Evolutionary conservation across 2,797 vertebrate species (phyloP).

Genomic region (Esox lucius): DNA sequence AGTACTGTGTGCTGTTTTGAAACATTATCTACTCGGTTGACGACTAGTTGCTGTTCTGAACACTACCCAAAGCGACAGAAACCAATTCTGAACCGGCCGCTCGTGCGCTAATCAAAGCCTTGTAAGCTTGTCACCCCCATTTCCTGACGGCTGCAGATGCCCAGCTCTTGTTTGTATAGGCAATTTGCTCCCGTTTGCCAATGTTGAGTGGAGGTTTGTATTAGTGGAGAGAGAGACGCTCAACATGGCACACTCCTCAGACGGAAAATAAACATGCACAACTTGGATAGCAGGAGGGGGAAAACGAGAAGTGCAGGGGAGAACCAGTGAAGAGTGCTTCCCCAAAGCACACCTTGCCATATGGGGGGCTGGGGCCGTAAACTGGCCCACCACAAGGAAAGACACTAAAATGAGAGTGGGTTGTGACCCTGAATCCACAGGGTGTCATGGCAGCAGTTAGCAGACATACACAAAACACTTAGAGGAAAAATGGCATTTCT

Average conservation of each 20-base stretch:
- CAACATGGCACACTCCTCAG: constrained; percentile 10
- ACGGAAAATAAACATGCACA: background rate
- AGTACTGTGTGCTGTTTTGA: too few species aligned
- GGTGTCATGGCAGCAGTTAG: background rate
- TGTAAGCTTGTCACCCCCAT: background rate
- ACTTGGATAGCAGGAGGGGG: background rate
- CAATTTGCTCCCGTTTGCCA: constrained; percentile 13
- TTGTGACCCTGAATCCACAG: background rate
- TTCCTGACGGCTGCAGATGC: constrained; percentile 7
- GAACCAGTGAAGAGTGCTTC: background rate
- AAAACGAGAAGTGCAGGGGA: background rate
- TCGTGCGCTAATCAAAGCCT: constrained; percentile 16
- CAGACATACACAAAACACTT: background rate
- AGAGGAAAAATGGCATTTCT: too few species aligned
- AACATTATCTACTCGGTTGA: too few species aligned
- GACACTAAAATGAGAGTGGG: constrained; percentile 18
- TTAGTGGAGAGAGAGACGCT: constrained; percentile 3
- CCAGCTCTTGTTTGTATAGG: constrained; percentile 4
- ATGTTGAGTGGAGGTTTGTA: background rate
- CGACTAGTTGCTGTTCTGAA: background rate
- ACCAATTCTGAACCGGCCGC: background rate
- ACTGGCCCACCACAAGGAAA: constrained; percentile 44
- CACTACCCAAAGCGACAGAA: background rate
- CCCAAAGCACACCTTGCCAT: background rate
- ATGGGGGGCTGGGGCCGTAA: background rate